Base-by-base conservation (phyloP, 1,140 invertebrate species). In the Drosophila pachea region DNA sequence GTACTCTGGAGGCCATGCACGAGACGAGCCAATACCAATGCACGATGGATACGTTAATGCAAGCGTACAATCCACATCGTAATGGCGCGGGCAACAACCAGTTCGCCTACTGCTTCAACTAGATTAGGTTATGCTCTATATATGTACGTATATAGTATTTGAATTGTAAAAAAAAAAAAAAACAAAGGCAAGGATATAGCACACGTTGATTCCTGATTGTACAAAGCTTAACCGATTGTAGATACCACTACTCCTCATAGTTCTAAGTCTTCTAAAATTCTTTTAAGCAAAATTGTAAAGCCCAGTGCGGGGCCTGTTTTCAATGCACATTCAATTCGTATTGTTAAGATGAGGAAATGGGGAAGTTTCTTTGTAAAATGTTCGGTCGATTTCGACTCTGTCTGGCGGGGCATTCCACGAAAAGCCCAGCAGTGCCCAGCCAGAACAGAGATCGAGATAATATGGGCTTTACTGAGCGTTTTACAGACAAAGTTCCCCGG, bases 41-140 rank as follows among this genome's bases (percentile, higher is more conserved):
- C 61, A 87, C 84, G 84, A 87, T 87, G 84, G 84, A 87, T 87
- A 87, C 84, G 84, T 81, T 87, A 87, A 87, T 87, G 84, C 84
- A 87, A 88, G 84, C 84, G 84, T 87, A 87, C 84, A 86, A 86
- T 81, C 74, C 86, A 16, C 84, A 87, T 87, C 84, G 84, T 76
- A 87, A 87, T 60, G 56, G 67, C 31, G 58, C 65, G 43, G 74
- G 75, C 56, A 87, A 81, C 48, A 64, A 77, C 5, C 84, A 87
- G 61, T 87, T 87, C 40, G 84, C 79, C 54, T 87, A 81, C 65
- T 87, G 84, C 35, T 87, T 87, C 40, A 87, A 87, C 48, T 87
- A 68, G 48, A 31, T 16, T 3, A 16, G 7, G 11, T 35, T 9
- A 29, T 7, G 7, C 4, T 40, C 14, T 16, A 42, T 47, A 16